Evolutionary conservation across 30 jellyfish, hydroid and myxozoan species (phyloP), one percentile per base, ranked within the genome.

Genomic region (Rhopilema esculentum): DNA sequence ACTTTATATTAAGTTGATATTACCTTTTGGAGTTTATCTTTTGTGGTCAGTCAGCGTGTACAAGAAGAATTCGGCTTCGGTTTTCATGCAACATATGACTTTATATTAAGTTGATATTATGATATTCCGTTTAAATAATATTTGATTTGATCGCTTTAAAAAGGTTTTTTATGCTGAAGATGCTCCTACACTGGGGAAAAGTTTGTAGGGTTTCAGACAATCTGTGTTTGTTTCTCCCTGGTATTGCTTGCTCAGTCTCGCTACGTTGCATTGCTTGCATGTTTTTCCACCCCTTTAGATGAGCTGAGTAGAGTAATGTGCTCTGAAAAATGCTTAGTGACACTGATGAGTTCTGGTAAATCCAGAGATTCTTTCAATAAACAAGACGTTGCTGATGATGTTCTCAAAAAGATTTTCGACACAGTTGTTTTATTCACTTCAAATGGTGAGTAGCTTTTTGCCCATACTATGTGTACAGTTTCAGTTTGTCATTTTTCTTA

Each of bases 371-470:
- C 75, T 50, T 91, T 84, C 80, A 74, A 76, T 0, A 92, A 91
- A 69, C 64, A 22, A 16, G 73, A 67, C 12, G 24, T 80, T 48
- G 61, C 66, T 69, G 98, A 92, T 72, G 63, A 62, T 15, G 77
- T 73, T 24, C 61, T 88, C 77, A 93, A 93, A 69, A 83, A 82
- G 68, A 80, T 87, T 57, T 89, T 84, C 57, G 98, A 93, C 70
- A 27, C 89, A 25, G 66, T 88, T 27, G 98, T 93, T 30, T 69
- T 93, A 8, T 70, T 87, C 75, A 87, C 98, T 16, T 93, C 98
- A 15, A 91, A 91, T 66, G 98, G 98, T 93, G 75, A 20, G 93
- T 15, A 52, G 28, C 51, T 40, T 33, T 40, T 40, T 40, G 57
- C 12, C 12, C 12, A 40, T 12, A 40, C 12, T 12, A 40, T 40